These are phyloP conservation scores for Heliornis fulica DNA, from an alignment of 2,113 vertebrate genomes.

Conservation along the genomic window DNA sequence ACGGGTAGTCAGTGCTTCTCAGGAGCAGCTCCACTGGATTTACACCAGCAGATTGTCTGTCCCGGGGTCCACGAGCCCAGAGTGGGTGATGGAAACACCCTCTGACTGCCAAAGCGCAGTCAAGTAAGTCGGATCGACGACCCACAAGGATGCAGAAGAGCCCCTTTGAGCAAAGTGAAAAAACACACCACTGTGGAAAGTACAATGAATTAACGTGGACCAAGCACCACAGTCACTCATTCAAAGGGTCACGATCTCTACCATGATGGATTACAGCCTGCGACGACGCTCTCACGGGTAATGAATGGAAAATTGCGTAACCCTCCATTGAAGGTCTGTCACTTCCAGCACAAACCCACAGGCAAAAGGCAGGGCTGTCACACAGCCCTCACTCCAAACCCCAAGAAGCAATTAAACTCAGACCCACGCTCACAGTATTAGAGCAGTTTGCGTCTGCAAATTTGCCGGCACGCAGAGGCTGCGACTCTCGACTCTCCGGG, in stretches of 20 bases:
- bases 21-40: not conserved
- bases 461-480: not conserved
- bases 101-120: not conserved
- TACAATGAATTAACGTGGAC: not conserved
- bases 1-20: not conserved
- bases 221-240: not conserved
- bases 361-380: not conserved
- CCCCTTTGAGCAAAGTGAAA: not conserved
- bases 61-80: not conserved
- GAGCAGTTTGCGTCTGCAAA: not conserved
- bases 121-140: not conserved
- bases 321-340: not conserved
- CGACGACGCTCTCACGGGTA: accelerated
- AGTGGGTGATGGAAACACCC: not conserved
- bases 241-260: not conserved
- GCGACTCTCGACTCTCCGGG: not conserved
- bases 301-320: not conserved
- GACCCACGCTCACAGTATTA: not conserved
- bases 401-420: not conserved
- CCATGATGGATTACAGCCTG: not conserved
- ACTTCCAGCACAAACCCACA: not conserved
- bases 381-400: not conserved
- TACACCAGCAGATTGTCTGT: not conserved
- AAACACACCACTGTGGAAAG: not conserved
- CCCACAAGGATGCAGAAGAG: not conserved